These are phyloP conservation scores for Drosophila birchii DNA, from an alignment of 2,888 invertebrate species.

Conservation along the genomic window DNA sequence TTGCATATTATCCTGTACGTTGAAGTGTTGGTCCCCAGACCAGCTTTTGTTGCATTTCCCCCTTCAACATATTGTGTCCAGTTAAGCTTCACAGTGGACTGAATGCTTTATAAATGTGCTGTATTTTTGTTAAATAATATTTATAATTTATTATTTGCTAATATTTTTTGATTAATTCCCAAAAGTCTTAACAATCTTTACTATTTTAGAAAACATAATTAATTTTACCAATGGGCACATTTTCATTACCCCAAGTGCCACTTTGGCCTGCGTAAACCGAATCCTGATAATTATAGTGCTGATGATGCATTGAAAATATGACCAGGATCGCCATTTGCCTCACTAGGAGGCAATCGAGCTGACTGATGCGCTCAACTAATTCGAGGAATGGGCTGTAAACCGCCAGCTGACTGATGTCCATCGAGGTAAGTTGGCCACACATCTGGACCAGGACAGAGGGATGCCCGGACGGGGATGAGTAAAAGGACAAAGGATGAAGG, in stretches of 20 bases:
- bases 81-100: constrained; percentile 26
- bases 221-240: no score
- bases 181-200: no score
- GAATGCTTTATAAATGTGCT: neutral
- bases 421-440: constrained; percentile 13
- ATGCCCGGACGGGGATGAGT: neutral
- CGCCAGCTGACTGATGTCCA: constrained; percentile 23
- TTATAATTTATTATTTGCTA: neutral
- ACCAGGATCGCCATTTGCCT: constrained; percentile 19
- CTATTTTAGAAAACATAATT: no score
- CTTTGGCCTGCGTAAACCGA: constrained; percentile 7
- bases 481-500: neutral
- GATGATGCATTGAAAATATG: constrained; percentile 56
- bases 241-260: neutral
- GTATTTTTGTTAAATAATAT: neutral
- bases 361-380: constrained; percentile 51
- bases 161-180: neutral
- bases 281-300: constrained; percentile 59
- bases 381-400: neutral
- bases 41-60: constrained; percentile 15
- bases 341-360: constrained; percentile 49
- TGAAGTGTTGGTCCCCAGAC: constrained; percentile 33
- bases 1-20: constrained; percentile 33
- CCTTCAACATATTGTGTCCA: constrained; percentile 7
- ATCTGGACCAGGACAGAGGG: neutral